Percentiles rank a stretch among this genome's conserved stretches.
phyloP scores from a whole-genome alignment of 1,140 invertebrate species.

The Tetramorium alpestre region DNA sequence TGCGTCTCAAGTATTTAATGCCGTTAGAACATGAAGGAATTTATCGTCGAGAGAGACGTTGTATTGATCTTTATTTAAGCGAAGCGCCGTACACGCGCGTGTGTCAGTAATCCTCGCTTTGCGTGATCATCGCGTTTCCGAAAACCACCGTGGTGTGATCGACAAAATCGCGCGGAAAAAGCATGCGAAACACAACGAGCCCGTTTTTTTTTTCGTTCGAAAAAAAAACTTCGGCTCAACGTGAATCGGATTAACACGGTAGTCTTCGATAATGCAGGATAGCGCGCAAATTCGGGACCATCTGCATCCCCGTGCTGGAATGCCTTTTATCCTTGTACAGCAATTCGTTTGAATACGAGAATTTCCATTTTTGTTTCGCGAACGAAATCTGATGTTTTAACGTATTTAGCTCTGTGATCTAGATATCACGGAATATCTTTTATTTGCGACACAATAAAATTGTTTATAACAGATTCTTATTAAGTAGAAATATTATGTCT shows the following conservation, averaged over 20 bases:
- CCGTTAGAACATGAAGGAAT: constrained; percentile 49
- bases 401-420: neutral
- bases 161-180: constrained; percentile 25
- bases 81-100: neutral
- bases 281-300: constrained; percentile 34
- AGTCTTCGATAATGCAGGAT: constrained; percentile 47
- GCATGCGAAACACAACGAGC: neutral
- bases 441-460: neutral
- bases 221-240: constrained; percentile 44
- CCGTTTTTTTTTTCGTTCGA: neutral
- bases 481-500: neutral
- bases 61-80: constrained; percentile 40
- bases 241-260: constrained; percentile 51
- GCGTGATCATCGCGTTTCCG: constrained; percentile 50
- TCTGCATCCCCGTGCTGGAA: neutral
- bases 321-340: neutral
- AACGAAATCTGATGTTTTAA: neutral
- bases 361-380: constrained; percentile 11
- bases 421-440: neutral
- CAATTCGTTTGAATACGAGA: constrained; percentile 6
- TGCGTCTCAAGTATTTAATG: constrained; percentile 58
- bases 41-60: constrained; percentile 15
- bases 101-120: constrained; percentile 35
- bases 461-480: neutral
- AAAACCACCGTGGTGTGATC: constrained; percentile 40